Evolutionary conservation across 2,888 invertebrate genomes (phyloP).

Genomic region (Drosophila hamatofila): DNA sequence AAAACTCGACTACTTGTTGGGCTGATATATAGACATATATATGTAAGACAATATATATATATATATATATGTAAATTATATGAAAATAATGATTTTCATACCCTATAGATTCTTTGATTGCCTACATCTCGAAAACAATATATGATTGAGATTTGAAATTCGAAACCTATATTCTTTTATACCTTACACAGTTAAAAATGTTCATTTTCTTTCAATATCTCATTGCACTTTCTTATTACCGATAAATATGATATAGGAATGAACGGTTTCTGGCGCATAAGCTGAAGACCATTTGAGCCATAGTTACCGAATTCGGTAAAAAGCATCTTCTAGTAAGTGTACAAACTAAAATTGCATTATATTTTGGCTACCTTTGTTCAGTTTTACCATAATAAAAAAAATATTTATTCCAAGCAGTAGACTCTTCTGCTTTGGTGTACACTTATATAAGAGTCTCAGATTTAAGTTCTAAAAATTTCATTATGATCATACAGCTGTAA

Average conservation of each 20-base stretch:
- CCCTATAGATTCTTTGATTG: not conserved
- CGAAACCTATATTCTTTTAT: not conserved
- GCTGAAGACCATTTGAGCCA: too few relatives aligned
- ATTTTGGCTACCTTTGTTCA: too few relatives aligned
- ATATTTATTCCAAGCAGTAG: too few relatives aligned
- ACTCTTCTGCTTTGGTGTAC: not conserved
- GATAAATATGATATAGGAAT: not conserved
- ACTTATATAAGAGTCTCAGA: not conserved
- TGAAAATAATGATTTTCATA: not conserved
- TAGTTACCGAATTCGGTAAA: too few relatives aligned
- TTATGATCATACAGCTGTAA: not conserved
- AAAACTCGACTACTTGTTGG: constrained; percentile 8
- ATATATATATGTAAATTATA: not conserved
- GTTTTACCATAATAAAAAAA: too few relatives aligned
- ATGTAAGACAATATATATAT: not conserved
- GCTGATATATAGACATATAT: not conserved
- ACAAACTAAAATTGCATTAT: not conserved
- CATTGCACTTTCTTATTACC: not conserved
- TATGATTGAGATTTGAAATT: not conserved
- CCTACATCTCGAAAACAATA: not conserved
- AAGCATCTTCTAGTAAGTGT: not conserved
- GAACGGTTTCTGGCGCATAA: not conserved
- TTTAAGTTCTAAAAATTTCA: not conserved
- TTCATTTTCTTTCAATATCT: not conserved
- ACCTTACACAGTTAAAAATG: not conserved